phyloP scores from a whole-genome alignment of 1,140 invertebrate genomes.

The Diachasmimorpha longicaudata region DNA sequence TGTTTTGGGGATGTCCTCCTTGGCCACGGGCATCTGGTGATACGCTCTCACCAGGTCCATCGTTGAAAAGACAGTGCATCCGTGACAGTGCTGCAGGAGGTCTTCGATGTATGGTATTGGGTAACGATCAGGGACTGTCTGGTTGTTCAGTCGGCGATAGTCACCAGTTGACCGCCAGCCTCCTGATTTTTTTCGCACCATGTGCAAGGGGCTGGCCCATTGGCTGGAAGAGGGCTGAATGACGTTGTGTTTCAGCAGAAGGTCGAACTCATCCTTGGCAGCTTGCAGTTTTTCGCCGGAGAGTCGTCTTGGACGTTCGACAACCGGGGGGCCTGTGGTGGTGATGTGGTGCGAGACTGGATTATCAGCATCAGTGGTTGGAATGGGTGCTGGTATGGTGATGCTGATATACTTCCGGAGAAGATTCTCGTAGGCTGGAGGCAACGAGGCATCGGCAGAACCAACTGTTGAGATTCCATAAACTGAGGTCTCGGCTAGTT shows the following conservation, averaged over 20 bases:
- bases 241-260: constrained; percentile 36
- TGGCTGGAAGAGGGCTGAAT: constrained; percentile 44
- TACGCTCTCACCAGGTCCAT: constrained; percentile 56
- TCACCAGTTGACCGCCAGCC: constrained; percentile 45
- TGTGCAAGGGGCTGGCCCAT: constrained; percentile 51
- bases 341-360: constrained; percentile 28
- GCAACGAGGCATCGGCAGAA: constrained; percentile 7
- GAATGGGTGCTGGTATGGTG: constrained; percentile 43
- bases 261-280: constrained; percentile 46
- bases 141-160: constrained; percentile 47
- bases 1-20: constrained; percentile 46
- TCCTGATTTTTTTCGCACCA: constrained; percentile 46
- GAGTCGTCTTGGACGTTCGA: constrained; percentile 33
- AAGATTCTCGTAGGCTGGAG: constrained; percentile 15
- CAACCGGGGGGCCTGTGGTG: constrained; percentile 38
- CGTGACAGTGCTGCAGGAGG: constrained; percentile 40
- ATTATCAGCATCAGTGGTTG: constrained; percentile 37
- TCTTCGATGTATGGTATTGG: constrained; percentile 44
- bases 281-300: constrained; percentile 37
- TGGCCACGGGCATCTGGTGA: constrained; percentile 52
- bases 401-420: constrained; percentile 41
- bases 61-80: constrained; percentile 43
- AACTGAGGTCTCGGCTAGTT: background rate
- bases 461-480: background rate
- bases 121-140: constrained; percentile 43